These are phyloP conservation scores for Solenopsis invicta DNA, from an alignment of 1,140 invertebrate genomes.

Conservation along the genomic window DNA sequence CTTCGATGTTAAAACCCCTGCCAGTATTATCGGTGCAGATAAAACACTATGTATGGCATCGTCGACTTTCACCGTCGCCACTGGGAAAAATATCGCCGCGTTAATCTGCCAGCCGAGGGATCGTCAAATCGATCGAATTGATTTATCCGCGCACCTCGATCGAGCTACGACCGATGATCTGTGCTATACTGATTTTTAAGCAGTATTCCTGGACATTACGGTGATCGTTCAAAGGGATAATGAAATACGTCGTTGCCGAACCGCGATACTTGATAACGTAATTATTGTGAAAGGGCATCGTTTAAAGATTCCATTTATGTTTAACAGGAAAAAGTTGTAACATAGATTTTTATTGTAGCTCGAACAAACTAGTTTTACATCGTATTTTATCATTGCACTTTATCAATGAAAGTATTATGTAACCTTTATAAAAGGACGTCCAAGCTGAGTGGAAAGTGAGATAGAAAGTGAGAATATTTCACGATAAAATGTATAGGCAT, in stretches of 20 bases:
- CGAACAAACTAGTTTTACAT: neutral
- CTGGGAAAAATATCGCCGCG: slow-evolving; percentile 36
- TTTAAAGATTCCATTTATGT: slow-evolving; percentile 5
- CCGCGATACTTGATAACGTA: slow-evolving; percentile 10
- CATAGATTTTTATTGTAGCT: neutral
- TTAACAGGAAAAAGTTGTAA: neutral
- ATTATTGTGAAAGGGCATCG: slow-evolving; percentile 15
- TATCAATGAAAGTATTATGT: slow-evolving; percentile 10
- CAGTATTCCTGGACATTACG: neutral
- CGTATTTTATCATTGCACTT: slow-evolving; percentile 13
- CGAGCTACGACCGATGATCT: slow-evolving; percentile 27
- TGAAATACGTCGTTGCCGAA: neutral
- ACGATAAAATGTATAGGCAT: neutral
- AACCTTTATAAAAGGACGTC: neutral
- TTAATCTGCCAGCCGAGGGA: neutral
- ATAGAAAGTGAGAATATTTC: neutral
- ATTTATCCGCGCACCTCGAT: slow-evolving; percentile 37
- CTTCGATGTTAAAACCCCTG: slow-evolving; percentile 65
- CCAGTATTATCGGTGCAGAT: slow-evolving; percentile 58
- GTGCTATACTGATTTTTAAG: slow-evolving; percentile 1
- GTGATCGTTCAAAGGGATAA: neutral
- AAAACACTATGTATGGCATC: slow-evolving; percentile 49
- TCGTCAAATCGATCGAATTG: slow-evolving; percentile 54
- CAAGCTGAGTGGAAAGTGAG: neutral
- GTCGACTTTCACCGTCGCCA: slow-evolving; percentile 16